Evolutionary conservation across 2,797 vertebrate species (phyloP).

Genomic region (Balearica regulorum): DNA sequence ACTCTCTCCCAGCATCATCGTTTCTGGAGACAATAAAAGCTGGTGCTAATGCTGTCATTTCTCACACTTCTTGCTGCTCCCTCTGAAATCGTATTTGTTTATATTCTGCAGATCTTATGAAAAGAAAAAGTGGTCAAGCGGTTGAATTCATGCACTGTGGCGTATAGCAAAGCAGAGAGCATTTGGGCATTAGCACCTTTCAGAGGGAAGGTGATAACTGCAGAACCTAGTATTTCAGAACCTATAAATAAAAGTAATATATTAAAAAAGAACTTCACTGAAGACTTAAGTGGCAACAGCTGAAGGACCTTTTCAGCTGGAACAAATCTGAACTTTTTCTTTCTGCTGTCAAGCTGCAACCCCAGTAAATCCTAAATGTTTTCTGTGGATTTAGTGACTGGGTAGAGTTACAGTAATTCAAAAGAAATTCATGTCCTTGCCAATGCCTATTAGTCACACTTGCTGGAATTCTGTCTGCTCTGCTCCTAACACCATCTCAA

Average conservation of each 20-base stretch:
- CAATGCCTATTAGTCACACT: constrained; percentile 65
- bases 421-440: constrained; percentile 54
- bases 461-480: constrained; percentile 40
- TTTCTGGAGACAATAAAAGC: constrained; percentile 56
- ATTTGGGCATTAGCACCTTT: constrained; percentile 1
- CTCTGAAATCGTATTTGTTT: constrained; percentile 52
- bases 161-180: not conserved
- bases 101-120: not conserved
- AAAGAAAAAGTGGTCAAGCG: not conserved
- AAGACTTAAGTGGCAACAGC: constrained; percentile 35
- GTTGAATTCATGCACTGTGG: not conserved
- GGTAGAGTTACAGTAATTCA: constrained; percentile 50
- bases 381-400: constrained; percentile 60
- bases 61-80: constrained; percentile 26
- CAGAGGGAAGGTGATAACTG: not conserved
- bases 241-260: not conserved
- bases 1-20: constrained; percentile 33
- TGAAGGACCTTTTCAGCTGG: constrained; percentile 43
- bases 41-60: constrained; percentile 40
- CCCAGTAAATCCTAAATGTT: constrained; percentile 56
- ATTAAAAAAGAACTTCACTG: not conserved
- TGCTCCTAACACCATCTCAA: constrained; percentile 1
- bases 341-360: constrained; percentile 36
- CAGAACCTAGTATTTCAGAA: not conserved
- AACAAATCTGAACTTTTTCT: constrained; percentile 62